phyloP scores from a whole-genome alignment of 2,888 invertebrate species.

The Sialis lutaria region DNA sequence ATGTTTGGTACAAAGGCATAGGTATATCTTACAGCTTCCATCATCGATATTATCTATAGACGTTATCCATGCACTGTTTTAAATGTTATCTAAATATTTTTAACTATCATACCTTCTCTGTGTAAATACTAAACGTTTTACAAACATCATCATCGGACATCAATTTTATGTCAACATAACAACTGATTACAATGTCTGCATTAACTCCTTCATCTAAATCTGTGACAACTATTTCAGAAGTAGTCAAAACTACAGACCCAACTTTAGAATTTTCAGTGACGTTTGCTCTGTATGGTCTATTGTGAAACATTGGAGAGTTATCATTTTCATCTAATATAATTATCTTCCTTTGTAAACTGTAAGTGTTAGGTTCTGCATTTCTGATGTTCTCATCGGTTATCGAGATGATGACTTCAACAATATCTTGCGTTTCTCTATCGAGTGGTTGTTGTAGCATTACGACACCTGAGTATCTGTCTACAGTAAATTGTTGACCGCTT shows the following conservation, averaged over 20 bases:
- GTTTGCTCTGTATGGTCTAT: conserved; percentile 53
- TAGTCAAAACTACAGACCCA: conserved; percentile 41
- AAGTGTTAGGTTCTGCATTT: conserved; percentile 58
- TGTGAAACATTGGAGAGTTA: conserved; percentile 56
- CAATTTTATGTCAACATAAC: conserved; percentile 34
- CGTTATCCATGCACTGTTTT: neutral
- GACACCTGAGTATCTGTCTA: conserved; percentile 57
- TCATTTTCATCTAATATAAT: conserved; percentile 66
- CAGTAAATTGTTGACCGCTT: conserved; percentile 64
- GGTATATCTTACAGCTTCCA: neutral
- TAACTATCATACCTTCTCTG: conserved; percentile 34
- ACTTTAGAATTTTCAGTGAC: conserved; percentile 49
- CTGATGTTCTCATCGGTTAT: conserved; percentile 60
- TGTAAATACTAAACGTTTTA: conserved; percentile 43
- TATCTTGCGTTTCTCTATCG: conserved; percentile 51
- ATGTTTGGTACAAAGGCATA: neutral
- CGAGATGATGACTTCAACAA: conserved; percentile 64
- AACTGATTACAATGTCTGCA: conserved; percentile 46
- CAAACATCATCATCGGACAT: conserved; percentile 49
- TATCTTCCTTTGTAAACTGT: conserved; percentile 59
- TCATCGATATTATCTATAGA: neutral
- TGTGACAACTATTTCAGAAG: conserved; percentile 39
- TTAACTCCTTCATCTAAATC: conserved; percentile 59
- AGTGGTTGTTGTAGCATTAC: conserved; percentile 51
- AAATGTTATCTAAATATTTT: neutral